A percentile compares a stretch with the other conserved stretches of the same genome.
Evolutionary conservation across 2,888 invertebrate genomes (phyloP).

Genomic region (Dicyrtomina minuta): DNA sequence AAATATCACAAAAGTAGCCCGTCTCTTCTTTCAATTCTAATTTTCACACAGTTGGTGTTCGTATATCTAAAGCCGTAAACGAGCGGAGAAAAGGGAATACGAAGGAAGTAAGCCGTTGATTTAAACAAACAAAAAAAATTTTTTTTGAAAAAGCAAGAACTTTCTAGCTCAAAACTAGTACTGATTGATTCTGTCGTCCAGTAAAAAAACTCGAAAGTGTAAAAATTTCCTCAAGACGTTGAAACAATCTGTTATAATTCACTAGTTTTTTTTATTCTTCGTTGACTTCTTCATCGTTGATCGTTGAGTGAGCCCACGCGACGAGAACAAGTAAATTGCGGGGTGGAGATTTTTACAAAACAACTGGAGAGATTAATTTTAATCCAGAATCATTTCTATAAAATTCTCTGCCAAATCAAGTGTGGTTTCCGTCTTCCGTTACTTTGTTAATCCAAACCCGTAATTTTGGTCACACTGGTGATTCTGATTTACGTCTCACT

Average conservation of each 20-base stretch:
- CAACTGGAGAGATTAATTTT: not conserved
- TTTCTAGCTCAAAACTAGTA: not conserved
- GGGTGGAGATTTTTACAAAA: constrained; percentile 2
- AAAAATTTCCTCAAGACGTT: not conserved
- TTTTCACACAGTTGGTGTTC: not conserved
- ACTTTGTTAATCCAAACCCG: not conserved
- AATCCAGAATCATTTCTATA: too few relatives aligned
- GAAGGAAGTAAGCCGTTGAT: too few relatives aligned
- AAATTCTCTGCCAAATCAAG: constrained; percentile 8
- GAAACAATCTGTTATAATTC: not conserved
- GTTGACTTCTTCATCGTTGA: not conserved
- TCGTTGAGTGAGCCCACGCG: not conserved
- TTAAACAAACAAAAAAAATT: too few relatives aligned
- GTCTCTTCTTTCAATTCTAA: constrained; percentile 8
- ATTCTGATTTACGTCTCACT: constrained; percentile 20
- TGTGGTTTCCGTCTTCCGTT: constrained; percentile 1
- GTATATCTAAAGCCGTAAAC: not conserved
- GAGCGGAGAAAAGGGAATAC: too few relatives aligned
- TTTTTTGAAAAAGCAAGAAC: too few relatives aligned
- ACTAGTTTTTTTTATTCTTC: too few relatives aligned
- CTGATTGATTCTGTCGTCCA: not conserved
- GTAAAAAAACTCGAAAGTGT: not conserved
- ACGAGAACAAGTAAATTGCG: too few relatives aligned
- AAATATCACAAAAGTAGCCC: constrained; percentile 12
- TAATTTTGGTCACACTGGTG: not conserved